Percentiles rank a stretch among this genome's conserved stretches.
These are phyloP conservation scores for Macrobrachium rosenbergii DNA, from an alignment of 1,140 invertebrate genomes.

Conservation along the genomic window DNA sequence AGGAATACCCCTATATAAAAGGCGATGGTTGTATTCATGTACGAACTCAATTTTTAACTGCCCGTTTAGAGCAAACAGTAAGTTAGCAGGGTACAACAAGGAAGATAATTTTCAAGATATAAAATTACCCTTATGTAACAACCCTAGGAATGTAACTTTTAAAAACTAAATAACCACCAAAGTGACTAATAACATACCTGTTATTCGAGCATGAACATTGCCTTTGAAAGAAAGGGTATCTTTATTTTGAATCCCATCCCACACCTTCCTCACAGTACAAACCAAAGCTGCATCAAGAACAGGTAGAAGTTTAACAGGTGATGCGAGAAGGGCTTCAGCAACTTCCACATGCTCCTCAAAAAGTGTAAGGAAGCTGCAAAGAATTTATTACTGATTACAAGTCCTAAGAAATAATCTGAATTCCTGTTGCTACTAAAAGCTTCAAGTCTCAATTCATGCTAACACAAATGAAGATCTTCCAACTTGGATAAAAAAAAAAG, in stretches of 20 bases:
- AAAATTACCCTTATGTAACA: no score
- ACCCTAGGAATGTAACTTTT: no score
- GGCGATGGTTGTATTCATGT: no score
- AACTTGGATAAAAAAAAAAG: no score
- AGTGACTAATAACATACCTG: constrained; percentile 66
- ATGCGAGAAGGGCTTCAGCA: constrained; percentile 74
- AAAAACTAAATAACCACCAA: no score
- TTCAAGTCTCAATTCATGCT: not conserved
- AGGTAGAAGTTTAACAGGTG: constrained; percentile 75
- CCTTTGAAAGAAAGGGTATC: constrained; percentile 74
- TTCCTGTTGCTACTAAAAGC: not conserved
- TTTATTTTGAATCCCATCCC: constrained; percentile 70
- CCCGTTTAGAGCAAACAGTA: no score
- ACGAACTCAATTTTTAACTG: no score
- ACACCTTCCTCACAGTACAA: constrained; percentile 75
- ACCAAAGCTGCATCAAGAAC: constrained; percentile 77
- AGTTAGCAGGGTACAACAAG: no score
- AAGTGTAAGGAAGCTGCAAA: constrained; percentile 77
- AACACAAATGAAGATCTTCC: no score
- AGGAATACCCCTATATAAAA: no score
- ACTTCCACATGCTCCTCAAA: constrained; percentile 75
- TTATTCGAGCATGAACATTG: constrained; percentile 78
- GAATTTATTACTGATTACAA: constrained; percentile 12
- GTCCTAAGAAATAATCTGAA: not conserved
- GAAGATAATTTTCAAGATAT: no score